Percentiles rank a stretch among this genome's conserved stretches.
phyloP scores from a whole-genome alignment of 1,140 invertebrate genomes.

The Cephus cinctus region DNA sequence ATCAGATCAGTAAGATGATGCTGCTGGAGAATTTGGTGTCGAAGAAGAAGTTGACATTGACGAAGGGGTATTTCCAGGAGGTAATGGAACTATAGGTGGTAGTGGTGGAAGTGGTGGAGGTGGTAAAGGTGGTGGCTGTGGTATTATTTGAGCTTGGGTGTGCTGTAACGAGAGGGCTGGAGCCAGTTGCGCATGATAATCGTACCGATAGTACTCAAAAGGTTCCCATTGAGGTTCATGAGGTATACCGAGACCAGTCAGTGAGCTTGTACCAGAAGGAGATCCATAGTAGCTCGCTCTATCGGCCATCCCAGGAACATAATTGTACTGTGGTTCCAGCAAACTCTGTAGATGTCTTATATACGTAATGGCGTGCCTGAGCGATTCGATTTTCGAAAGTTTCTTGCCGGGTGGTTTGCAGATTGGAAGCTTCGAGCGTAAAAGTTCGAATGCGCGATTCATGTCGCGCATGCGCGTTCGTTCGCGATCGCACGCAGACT shows the following conservation, averaged over 20 bases:
- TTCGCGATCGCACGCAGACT: conserved; percentile 82
- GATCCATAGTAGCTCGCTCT: conserved; percentile 24
- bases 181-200: conserved; percentile 45
- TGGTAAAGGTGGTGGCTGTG: conserved; percentile 14
- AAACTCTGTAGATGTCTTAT: conserved; percentile 74
- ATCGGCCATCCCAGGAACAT: conserved; percentile 34
- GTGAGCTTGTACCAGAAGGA: conserved; percentile 14
- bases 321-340: conserved; percentile 52
- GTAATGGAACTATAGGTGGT: conserved; percentile 19
- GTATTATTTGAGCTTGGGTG: no score
- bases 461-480: conserved; percentile 84
- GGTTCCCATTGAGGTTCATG: conserved; percentile 51
- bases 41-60: not conserved
- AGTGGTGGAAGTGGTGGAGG: conserved; percentile 30
- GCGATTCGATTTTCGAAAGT: conserved; percentile 82
- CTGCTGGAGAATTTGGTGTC: not conserved
- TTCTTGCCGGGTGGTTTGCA: conserved; percentile 86
- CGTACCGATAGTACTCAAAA: conserved; percentile 49
- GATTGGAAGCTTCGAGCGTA: conserved; percentile 75
- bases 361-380: conserved; percentile 80
- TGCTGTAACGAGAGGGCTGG: conserved; percentile 16
- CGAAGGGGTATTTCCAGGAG: not conserved
- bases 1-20: no score
- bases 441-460: conserved; percentile 80
- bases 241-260: conserved; percentile 39